These are phyloP conservation scores for Aporophyla nigra DNA, from an alignment of 2,888 invertebrate genomes.

Conservation along the genomic window DNA sequence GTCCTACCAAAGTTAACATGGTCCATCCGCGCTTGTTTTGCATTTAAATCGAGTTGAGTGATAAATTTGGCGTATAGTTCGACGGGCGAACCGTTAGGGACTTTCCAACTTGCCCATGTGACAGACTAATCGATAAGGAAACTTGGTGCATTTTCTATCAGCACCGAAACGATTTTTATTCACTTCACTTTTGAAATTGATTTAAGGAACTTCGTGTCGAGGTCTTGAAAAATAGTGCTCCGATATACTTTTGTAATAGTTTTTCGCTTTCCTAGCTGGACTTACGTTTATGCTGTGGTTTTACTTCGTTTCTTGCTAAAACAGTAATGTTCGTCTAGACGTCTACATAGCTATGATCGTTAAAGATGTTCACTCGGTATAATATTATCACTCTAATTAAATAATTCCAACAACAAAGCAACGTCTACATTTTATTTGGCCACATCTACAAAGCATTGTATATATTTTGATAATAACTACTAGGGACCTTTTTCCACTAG, in stretches of 20 bases:
- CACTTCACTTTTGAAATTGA: conserved; percentile 61
- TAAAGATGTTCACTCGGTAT: conserved; percentile 34
- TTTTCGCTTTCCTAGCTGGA: conserved; percentile 21
- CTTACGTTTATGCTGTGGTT: conserved; percentile 12
- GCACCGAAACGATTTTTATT: conserved; percentile 58
- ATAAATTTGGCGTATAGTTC: conserved; percentile 70
- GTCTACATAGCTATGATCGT: conserved; percentile 32
- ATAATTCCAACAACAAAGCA: conserved; percentile 28
- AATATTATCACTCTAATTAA: conserved; percentile 40
- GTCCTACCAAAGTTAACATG: conserved; percentile 32
- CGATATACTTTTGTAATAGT: background rate
- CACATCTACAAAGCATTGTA: conserved; percentile 32
- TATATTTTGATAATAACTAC: conserved; percentile 49
- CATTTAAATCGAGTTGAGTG: conserved; percentile 71
- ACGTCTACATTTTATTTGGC: conserved; percentile 27
- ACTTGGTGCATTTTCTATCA: conserved; percentile 65
- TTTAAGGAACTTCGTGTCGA: conserved; percentile 50
- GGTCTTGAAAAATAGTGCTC: conserved; percentile 46
- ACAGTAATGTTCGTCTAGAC: conserved; percentile 38
- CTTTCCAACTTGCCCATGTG: conserved; percentile 64
- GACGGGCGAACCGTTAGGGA: conserved; percentile 62
- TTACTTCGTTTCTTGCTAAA: conserved; percentile 7
- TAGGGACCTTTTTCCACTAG: conserved; percentile 64
- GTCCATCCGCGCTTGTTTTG: conserved; percentile 64
- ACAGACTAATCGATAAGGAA: conserved; percentile 70